Base-by-base conservation (phyloP, 2,888 invertebrate genomes). In the Diadegma fenestrale region DNA sequence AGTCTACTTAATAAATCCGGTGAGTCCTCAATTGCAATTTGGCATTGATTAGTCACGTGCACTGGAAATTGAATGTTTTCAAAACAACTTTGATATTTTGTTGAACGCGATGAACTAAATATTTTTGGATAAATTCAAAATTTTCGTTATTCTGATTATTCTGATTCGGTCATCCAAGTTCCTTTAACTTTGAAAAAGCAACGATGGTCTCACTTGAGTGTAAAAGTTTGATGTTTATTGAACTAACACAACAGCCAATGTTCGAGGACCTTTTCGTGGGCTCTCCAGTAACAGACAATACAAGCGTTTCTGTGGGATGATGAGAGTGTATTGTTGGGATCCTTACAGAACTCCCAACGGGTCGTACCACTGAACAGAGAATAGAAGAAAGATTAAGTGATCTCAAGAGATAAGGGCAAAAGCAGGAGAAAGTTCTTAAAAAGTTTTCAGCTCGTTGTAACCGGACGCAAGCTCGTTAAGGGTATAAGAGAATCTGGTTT, bases 281-380 rank as follows among this genome's bases (percentile, higher is more conserved):
- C 12, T 51, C 48, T 30, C 8, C 30, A 10, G 19, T 26, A 12
- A 51, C 5, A 4, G 51, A 71, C 48, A 19, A 48, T 71, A 8
- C 51, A 51, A 30, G 8, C 10, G 1, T 19, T 6, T n/a, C 26
- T 22, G 41, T 12, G 7, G 17, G 19, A 51, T 51, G 4, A 33
- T n/a, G 17, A 45, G 26, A 30, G n/a, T 48, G 26, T n/a, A 71
- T 33, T 37, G 33, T 51, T 37, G 33, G 19, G 22, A n/a, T 30
- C 33, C 33, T 71, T 17, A 71, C 51, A 45, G 30, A 71, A 30
- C 45, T 69, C 30, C 10, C 71, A 71, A 71, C 19, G 51, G 33
- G 33, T 19, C 30, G 45, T 30, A 30, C n/a, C 0, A 66, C 22
- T 43, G 37, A 66, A 43, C 12, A 22, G 22, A 43, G 22, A 43